Conservation (phyloP, 2,888 invertebrate species). For the Eurois occulta region DNA sequence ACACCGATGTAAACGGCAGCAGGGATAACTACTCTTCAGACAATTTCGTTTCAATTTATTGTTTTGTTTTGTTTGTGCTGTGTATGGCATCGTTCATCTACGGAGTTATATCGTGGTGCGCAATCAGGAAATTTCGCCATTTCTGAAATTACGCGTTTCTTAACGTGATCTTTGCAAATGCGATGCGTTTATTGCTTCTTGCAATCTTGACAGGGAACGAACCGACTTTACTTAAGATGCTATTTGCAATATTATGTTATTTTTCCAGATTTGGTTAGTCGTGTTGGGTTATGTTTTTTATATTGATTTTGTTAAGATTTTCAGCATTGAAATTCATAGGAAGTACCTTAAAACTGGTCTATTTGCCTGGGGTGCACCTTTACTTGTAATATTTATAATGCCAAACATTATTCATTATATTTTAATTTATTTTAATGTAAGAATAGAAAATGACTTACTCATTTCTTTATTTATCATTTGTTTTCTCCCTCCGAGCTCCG, state of each 20-base stretch:
- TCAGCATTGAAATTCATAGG: constrained; percentile 22
- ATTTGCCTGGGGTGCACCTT: constrained; percentile 33
- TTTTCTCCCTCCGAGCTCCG: neutral
- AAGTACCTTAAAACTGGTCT: constrained; percentile 33
- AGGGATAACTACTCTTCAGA: rapidly evolving
- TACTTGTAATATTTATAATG: neutral
- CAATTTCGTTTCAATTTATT: neutral
- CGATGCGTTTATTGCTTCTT: neutral
- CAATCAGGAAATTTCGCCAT: constrained; percentile 31
- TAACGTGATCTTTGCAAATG: constrained; percentile 4
- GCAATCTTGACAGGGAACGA: neutral
- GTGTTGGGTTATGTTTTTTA: constrained; percentile 46
- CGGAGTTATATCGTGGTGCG: constrained; percentile 35
- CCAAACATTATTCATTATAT: too few species aligned
- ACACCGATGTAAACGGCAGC: neutral
- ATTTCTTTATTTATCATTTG: neutral
- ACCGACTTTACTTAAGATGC: rapidly evolving
- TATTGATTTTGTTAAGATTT: constrained; percentile 47
- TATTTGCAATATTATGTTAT: neutral
- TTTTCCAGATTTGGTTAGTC: constrained; percentile 31
- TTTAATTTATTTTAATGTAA: neutral
- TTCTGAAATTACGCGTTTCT: constrained; percentile 45
- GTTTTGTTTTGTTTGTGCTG: neutral
- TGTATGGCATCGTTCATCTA: constrained; percentile 4
- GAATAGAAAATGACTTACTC: neutral